Conservation (phyloP, 2,888 invertebrate species). For the Carterocephalus palaemon region DNA sequence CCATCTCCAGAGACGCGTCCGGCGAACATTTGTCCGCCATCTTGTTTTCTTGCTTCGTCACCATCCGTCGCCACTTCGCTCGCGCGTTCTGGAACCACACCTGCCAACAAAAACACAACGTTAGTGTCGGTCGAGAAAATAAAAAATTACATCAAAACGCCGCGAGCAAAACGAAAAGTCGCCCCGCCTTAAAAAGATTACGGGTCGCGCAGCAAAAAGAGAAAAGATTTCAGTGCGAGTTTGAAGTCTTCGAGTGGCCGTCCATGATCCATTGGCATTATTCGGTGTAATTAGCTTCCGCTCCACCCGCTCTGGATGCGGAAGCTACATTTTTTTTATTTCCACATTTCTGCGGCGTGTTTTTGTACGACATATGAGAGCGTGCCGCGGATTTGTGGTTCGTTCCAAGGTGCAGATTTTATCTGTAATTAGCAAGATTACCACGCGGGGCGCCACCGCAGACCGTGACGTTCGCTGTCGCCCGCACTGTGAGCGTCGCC, state of each 20-base stretch:
- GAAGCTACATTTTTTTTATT: conserved; percentile 47
- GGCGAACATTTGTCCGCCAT: conserved; percentile 84
- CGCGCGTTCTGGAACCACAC: conserved; percentile 98
- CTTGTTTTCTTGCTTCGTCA: conserved; percentile 88
- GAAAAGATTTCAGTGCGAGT: conserved; percentile 33
- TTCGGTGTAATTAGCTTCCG: conserved; percentile 40
- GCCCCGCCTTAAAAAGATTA: conserved; percentile 44
- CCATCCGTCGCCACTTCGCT: conserved; percentile 95
- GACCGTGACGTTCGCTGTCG: conserved; percentile 42
- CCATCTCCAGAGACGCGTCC: conserved; percentile 81
- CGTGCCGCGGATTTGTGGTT: conserved; percentile 50
- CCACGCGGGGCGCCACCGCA: conserved; percentile 37
- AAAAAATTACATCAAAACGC: conserved; percentile 40
- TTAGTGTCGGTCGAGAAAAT: conserved; percentile 45
- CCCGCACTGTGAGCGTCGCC: conserved; percentile 8
- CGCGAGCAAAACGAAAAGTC: conserved; percentile 49
- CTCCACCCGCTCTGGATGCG: conserved; percentile 40
- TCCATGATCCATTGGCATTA: conserved; percentile 31
- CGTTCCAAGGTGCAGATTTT: conserved; percentile 54
- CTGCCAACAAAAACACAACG: conserved; percentile 78
- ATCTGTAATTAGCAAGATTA: conserved; percentile 63
- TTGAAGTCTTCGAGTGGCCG: conserved; percentile 37
- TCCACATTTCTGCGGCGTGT: conserved; percentile 37
- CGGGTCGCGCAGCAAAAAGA: conserved; percentile 43
- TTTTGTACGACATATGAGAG: conserved; percentile 52